A percentile compares a stretch with the other conserved stretches of the same genome.
These are phyloP conservation scores for Rhynchomys soricoides DNA, from an alignment of 2,113 vertebrate species.

Conservation along the genomic window DNA sequence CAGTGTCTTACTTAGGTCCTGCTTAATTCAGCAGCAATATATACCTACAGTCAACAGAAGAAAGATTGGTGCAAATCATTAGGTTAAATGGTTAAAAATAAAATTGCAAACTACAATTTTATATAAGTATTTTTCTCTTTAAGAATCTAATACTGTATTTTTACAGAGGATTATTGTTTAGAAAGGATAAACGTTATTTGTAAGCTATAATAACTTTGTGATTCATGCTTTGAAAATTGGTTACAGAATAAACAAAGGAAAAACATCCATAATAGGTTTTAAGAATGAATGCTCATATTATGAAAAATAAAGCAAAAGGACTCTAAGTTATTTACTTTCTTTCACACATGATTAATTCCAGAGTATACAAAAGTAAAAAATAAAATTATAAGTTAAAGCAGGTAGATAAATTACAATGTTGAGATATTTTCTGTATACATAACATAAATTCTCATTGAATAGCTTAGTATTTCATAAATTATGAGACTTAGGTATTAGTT, in stretches of 20 bases:
- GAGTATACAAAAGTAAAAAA: neutral
- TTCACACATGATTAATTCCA: conserved; percentile 40
- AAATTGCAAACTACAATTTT: neutral
- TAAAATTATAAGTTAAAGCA: neutral
- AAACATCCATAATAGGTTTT: conserved; percentile 1
- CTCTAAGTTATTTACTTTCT: neutral
- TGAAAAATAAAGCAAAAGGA: neutral
- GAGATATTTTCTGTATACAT: neutral
- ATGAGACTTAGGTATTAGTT: neutral
- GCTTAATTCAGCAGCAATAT: neutral
- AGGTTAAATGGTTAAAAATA: neutral
- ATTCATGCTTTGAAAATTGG: conserved; percentile 17
- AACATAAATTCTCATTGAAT: neutral
- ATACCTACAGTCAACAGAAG: neutral
- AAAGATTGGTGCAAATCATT: neutral
- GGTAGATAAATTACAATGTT: neutral
- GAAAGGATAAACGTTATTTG: neutral
- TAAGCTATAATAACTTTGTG: neutral
- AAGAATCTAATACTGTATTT: neutral
- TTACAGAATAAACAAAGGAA: conserved; percentile 16
- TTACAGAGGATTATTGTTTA: neutral
- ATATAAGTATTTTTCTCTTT: neutral
- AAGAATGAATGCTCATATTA: neutral
- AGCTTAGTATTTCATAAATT: neutral
- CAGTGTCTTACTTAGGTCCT: neutral